Conservation (phyloP, 2,888 invertebrate genomes). For the Lydus trimaculatus region DNA sequence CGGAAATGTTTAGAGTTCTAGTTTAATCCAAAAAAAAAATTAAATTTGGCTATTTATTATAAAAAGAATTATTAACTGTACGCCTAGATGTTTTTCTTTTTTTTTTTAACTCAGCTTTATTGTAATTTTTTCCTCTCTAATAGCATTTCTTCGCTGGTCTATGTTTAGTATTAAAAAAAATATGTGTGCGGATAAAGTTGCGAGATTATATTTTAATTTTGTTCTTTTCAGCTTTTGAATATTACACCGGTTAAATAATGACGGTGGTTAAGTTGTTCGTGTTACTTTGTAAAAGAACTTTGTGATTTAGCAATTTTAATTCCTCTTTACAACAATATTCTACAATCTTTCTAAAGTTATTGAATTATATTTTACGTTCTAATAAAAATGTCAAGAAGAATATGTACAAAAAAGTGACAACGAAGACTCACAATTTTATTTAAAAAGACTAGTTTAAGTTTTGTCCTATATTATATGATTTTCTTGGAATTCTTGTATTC, state of each 20-base stretch:
- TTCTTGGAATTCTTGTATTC: not conserved
- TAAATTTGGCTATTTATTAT: not conserved
- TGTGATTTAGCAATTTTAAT: not conserved
- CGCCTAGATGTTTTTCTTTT: not conserved
- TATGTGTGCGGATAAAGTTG: not conserved
- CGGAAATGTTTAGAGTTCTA: not conserved
- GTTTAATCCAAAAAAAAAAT: no score
- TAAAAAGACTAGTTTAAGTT: not conserved
- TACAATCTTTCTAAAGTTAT: not conserved
- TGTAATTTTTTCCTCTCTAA: not conserved
- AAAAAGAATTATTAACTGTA: not conserved
- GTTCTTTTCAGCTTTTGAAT: not conserved
- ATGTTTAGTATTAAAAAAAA: not conserved
- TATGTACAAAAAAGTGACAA: not conserved
- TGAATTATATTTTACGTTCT: not conserved
- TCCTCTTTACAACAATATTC: not conserved
- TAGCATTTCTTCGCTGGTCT: not conserved
- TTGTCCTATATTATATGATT: not conserved
- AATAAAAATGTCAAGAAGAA: not conserved
- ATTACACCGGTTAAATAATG: not conserved
- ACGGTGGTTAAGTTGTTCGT: not conserved
- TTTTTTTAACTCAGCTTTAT: not conserved
- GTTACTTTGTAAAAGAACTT: not conserved
- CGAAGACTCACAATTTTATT: not conserved
- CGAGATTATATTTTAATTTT: slow-evolving; percentile 1